phyloP scores from a whole-genome alignment of 1,140 invertebrate species.

The Coptotermes formosanus region DNA sequence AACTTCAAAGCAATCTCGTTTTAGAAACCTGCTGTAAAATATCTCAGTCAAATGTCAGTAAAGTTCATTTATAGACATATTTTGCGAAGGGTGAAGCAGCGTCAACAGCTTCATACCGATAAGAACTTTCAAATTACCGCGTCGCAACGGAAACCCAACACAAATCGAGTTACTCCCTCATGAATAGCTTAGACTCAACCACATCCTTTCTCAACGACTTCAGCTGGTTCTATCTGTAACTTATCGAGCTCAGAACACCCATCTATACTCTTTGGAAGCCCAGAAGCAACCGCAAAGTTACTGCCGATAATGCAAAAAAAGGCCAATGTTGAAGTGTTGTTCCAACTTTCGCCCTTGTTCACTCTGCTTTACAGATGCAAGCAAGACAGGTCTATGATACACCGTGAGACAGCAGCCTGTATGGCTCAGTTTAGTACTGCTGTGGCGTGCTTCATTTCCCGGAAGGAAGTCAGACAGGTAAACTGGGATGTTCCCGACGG shows the following conservation, averaged over 20 bases:
- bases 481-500: too few relatives aligned
- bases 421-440: too few relatives aligned
- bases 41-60: neutral
- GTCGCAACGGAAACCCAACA: neutral
- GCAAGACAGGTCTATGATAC: neutral
- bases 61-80: neutral
- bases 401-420: too few relatives aligned
- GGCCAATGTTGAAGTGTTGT: neutral
- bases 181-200: neutral
- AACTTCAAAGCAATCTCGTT: too few relatives aligned
- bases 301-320: neutral
- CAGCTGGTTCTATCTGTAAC: neutral
- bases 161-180: conserved; percentile 14
- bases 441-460: too few relatives aligned
- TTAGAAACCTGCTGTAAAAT: neutral
- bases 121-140: conserved; percentile 16
- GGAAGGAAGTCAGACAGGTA: too few relatives aligned
- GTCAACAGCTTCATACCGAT: neutral
- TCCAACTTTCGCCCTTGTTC: neutral
- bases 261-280: neutral
- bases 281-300: neutral
- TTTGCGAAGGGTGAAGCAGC: neutral
- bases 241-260: neutral
- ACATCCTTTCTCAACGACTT: conserved; percentile 6
- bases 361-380: neutral